phyloP scores from a whole-genome alignment of 2,113 vertebrate genomes.

The Passer montanus region DNA sequence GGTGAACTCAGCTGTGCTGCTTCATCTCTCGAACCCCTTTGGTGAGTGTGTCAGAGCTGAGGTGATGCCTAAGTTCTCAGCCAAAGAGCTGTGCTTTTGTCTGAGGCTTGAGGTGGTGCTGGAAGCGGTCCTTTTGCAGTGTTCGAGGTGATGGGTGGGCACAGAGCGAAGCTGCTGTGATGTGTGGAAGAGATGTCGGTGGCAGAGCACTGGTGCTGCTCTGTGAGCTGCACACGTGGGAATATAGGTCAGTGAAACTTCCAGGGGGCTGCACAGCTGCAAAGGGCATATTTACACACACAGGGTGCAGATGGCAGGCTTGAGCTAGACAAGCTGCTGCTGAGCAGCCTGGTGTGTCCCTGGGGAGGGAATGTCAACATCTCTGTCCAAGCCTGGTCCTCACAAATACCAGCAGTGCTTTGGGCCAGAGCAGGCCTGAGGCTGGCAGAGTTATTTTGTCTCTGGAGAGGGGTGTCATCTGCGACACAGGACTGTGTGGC shows the following conservation, averaged over 20 bases:
- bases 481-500: background rate
- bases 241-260: background rate
- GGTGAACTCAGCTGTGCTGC: background rate
- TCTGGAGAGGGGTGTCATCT: background rate
- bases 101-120: background rate
- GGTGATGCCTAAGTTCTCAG: background rate
- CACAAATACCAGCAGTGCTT: fast-evolving
- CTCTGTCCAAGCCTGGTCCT: fast-evolving
- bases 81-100: background rate
- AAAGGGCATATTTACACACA: background rate
- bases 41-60: background rate
- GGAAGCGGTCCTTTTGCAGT: background rate
- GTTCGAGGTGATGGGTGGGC: background rate
- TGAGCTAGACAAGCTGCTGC: background rate
- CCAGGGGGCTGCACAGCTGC: background rate
- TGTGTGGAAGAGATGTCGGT: fast-evolving
- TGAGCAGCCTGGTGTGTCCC: background rate
- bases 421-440: background rate
- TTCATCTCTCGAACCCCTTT: background rate
- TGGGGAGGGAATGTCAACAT: background rate
- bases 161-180: background rate
- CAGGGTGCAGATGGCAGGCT: background rate
- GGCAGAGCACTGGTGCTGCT: background rate
- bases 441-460: background rate
- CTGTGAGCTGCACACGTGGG: fast-evolving